Percentiles rank a stretch among this genome's conserved stretches.
Evolutionary conservation across 2,797 vertebrate genomes (phyloP).

Genomic region (Balearica regulorum): DNA sequence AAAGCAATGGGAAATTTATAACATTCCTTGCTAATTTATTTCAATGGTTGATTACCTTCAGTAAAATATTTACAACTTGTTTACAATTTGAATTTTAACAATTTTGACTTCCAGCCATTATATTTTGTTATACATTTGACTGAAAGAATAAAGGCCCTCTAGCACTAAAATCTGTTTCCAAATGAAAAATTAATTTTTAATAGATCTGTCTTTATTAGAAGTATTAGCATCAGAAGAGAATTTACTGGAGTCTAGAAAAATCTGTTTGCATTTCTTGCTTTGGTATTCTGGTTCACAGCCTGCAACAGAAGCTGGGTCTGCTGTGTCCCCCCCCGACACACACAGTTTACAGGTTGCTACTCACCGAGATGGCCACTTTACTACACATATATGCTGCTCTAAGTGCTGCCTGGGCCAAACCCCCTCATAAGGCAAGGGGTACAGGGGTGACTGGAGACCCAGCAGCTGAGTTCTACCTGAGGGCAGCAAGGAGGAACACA

Average conservation of each 20-base stretch:
- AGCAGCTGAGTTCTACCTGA: too few relatives aligned
- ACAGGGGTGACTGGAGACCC: accelerated
- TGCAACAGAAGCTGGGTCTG: not conserved
- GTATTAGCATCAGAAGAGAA: not conserved
- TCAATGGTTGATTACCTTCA: not conserved
- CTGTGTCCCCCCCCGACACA: too few relatives aligned
- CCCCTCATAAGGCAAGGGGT: not conserved
- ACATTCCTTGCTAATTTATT: not conserved
- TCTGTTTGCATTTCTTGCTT: accelerated
- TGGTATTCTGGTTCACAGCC: not conserved
- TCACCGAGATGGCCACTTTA: too few relatives aligned
- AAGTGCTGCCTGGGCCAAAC: not conserved
- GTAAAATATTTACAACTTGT: slow-evolving; percentile 12
- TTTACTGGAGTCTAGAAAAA: not conserved
- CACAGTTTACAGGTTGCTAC: not conserved
- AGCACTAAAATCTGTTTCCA: not conserved
- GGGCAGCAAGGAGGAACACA: not conserved
- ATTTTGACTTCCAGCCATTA: not conserved
- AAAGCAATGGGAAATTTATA: not conserved
- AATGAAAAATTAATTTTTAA: not conserved
- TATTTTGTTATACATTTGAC: not conserved
- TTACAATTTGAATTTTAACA: not conserved
- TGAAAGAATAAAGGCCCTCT: not conserved
- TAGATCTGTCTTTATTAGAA: not conserved
- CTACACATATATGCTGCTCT: accelerated